Evolutionary conservation across 2,888 invertebrate species (phyloP), one percentile per base, ranked within the genome.

Genomic region (Sisyra terminalis): DNA sequence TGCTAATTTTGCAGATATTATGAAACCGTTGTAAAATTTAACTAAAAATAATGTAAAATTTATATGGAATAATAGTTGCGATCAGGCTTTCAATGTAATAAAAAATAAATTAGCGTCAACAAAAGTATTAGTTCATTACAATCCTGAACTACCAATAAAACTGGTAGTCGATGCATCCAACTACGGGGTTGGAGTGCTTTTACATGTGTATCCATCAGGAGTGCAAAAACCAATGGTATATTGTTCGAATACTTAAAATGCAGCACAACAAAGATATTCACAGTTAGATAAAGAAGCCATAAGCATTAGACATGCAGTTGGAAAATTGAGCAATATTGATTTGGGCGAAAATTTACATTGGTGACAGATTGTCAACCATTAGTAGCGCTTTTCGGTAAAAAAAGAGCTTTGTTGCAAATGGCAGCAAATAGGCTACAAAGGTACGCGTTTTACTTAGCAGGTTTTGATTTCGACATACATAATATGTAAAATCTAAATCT

Each of bases 211-310:
- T 29, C 29, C 29, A 29, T 8, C 7, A 8, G 29, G 29, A 29
- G 9, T 29, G 9, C 7, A 29, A 29, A 7, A 9, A 29, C 29
- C 29, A 7, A 29, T 29, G 7, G 7, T 9, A 29, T 29, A 31
- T 40, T 29, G 29, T 5, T 14, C 37, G 8, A n/a, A 17, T 10
- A 35, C 34, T 15, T 35, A 35, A 16, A 34, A 10, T 10, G 42
- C 44, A 16, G 44, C 45, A 9, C 47, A 47, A 31, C 30, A 11
- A 13, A 47, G 46, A 24, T 47, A 48, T 39, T 35, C 41, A 6
- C 41, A 46, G 43, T 30, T 50, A 3, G 38, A 46, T 7, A 50
- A 49, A 39, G 48, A 48, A 15, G 49, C 47, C 8, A 34, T 48
- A 14, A 34, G 38, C 35, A 46, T 48, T 11, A 47, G 46, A 32